Percentiles rank a stretch among this genome's conserved stretches.
Evolutionary conservation across 2,113 vertebrate species (phyloP).

Genomic region (Myotis brandtii): DNA sequence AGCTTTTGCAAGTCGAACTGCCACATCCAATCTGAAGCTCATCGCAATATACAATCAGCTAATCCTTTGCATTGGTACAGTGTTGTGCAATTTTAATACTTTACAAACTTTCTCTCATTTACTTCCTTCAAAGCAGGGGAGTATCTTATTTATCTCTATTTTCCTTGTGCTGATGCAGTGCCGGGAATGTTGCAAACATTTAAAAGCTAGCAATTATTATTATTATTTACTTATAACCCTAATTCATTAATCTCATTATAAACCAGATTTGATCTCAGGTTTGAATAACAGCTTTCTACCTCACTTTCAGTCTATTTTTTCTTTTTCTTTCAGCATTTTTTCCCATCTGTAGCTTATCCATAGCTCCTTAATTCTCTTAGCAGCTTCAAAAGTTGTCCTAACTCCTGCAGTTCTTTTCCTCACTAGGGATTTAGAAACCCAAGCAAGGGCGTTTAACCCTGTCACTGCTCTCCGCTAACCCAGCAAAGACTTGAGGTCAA

Average conservation of each 20-base stretch:
- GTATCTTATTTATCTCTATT: not conserved
- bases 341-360: not conserved
- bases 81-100: not conserved
- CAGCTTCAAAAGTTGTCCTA: slow-evolving; percentile 1
- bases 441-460: not conserved
- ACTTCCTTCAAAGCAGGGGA: not conserved
- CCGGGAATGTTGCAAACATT: not conserved
- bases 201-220: not conserved
- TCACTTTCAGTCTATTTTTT: not conserved
- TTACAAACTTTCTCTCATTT: not conserved
- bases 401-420: not conserved
- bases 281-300: not conserved
- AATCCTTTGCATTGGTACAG: not conserved
- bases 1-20: not conserved
- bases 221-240: not conserved
- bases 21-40: not conserved
- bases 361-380: not conserved
- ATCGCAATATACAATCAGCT: not conserved
- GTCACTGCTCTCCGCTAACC: slow-evolving; percentile 6
- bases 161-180: not conserved
- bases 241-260: not conserved
- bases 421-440: not conserved
- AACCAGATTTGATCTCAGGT: not conserved
- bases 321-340: not conserved
- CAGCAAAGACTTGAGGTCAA: not conserved